phyloP scores from a whole-genome alignment of 2,888 invertebrate species.

The Drosophila subquinaria region DNA sequence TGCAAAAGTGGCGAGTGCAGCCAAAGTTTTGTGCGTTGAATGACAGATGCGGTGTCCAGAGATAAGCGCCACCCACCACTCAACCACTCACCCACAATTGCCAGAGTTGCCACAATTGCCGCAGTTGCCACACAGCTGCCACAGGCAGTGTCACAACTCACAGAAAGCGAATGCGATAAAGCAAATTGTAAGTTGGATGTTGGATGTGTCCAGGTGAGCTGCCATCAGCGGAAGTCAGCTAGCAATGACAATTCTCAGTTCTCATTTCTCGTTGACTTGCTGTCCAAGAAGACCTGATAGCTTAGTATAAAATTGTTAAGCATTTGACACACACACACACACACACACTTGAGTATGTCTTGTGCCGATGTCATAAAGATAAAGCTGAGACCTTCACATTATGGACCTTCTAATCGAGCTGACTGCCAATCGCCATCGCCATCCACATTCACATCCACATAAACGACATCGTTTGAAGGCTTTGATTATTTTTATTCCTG shows the following conservation, averaged over 20 bases:
- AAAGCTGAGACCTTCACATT: conserved; percentile 55
- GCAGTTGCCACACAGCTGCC: conserved; percentile 39
- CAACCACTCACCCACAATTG: background rate
- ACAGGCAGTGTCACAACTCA: conserved; percentile 48
- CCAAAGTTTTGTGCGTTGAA: conserved; percentile 62
- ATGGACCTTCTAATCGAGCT: conserved; percentile 66
- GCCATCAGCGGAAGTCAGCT: conserved; percentile 35
- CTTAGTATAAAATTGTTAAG: conserved; percentile 59
- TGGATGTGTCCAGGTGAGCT: conserved; percentile 48
- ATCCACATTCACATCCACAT: conserved; percentile 15
- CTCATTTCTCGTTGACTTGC: conserved; percentile 34
- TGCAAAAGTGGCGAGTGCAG: conserved; percentile 58
- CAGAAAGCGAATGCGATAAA: conserved; percentile 55
- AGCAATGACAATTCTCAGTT: conserved; percentile 26
- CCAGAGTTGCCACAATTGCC: background rate
- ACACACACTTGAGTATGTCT: conserved; percentile 23
- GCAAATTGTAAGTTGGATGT: conserved; percentile 47
- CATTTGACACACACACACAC: background rate
- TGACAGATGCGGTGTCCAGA: conserved; percentile 73
- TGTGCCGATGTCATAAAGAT: conserved; percentile 73
- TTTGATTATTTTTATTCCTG: conserved; percentile 70
- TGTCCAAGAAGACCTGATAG: conserved; percentile 54
- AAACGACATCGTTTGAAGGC: conserved; percentile 52
- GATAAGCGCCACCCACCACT: conserved; percentile 49
- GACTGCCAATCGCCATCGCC: conserved; percentile 59